phyloP scores from a whole-genome alignment of 2,113 vertebrate genomes.

The Actenoides lindsayi region DNA sequence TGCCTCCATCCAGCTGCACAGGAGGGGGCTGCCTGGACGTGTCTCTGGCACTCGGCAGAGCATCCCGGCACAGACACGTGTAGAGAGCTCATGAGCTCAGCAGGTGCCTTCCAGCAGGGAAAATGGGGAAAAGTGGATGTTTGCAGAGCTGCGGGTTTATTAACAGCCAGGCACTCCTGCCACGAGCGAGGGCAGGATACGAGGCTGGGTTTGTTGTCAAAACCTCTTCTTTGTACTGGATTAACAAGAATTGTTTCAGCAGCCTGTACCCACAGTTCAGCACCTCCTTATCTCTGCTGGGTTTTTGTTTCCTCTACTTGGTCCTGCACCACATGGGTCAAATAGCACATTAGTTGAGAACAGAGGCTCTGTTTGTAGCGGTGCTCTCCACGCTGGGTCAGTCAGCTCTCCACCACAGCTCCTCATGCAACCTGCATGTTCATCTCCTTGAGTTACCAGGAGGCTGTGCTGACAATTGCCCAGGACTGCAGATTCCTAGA shows the following conservation, averaged over 20 bases:
- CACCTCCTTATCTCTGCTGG: not conserved
- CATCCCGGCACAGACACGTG: not conserved
- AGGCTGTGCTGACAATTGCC: not conserved
- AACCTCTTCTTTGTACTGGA: not conserved
- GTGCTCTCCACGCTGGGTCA: rapidly evolving
- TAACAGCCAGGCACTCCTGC: not conserved
- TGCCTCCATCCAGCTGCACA: not conserved
- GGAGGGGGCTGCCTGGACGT: not conserved
- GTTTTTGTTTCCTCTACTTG: not conserved
- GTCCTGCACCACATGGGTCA: not conserved
- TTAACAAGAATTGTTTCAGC: not conserved
- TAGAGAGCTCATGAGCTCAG: not conserved
- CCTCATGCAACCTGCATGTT: no score
- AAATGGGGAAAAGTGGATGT: not conserved
- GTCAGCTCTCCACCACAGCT: not conserved
- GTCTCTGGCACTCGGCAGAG: rapidly evolving
- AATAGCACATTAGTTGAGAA: not conserved
- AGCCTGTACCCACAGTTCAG: not conserved
- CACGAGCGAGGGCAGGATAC: not conserved
- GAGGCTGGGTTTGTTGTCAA: not conserved
- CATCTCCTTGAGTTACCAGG: rapidly evolving
- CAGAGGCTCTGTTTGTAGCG: no score
- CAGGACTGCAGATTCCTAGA: not conserved
- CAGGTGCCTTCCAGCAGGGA: not conserved
- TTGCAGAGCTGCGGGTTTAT: not conserved